Percentiles rank a stretch among this genome's conserved stretches.
phyloP scores from a whole-genome alignment of 2,888 invertebrate species.

The Thera obeliscata region DNA sequence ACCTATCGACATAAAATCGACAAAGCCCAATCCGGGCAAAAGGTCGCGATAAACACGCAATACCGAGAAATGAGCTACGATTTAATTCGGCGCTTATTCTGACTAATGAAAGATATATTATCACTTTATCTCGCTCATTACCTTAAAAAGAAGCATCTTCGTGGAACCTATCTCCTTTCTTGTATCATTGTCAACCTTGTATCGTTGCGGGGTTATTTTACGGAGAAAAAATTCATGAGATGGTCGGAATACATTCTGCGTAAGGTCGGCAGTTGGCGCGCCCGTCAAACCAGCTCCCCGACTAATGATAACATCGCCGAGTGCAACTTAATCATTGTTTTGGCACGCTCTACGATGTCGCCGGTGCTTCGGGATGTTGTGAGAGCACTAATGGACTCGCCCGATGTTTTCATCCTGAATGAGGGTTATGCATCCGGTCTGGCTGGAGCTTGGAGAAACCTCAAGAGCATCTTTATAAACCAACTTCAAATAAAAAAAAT shows the following conservation, averaged over 20 bases:
- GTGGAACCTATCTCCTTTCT: constrained; percentile 58
- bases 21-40: constrained; percentile 32
- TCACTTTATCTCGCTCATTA: constrained; percentile 58
- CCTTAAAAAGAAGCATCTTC: constrained; percentile 54
- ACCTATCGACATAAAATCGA: constrained; percentile 12
- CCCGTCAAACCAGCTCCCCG: constrained; percentile 41
- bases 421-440: background rate
- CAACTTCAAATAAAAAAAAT: no score
- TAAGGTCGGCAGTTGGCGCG: constrained; percentile 41
- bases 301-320: constrained; percentile 41
- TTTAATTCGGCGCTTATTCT: constrained; percentile 45
- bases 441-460: no score
- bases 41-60: constrained; percentile 34
- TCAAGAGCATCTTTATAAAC: no score
- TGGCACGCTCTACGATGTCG: constrained; percentile 35
- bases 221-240: constrained; percentile 62
- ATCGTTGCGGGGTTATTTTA: constrained; percentile 52
- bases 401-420: background rate
- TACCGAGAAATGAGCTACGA: constrained; percentile 39
- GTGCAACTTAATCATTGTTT: constrained; percentile 38
- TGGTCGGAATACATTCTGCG: constrained; percentile 54
- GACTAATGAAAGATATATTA: constrained; percentile 54
- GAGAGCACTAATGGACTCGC: constrained; percentile 14
- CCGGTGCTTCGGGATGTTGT: constrained; percentile 5
- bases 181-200: constrained; percentile 61